Base-by-base conservation (phyloP, 2,113 vertebrate species). In the Monopterus albus region DNA sequence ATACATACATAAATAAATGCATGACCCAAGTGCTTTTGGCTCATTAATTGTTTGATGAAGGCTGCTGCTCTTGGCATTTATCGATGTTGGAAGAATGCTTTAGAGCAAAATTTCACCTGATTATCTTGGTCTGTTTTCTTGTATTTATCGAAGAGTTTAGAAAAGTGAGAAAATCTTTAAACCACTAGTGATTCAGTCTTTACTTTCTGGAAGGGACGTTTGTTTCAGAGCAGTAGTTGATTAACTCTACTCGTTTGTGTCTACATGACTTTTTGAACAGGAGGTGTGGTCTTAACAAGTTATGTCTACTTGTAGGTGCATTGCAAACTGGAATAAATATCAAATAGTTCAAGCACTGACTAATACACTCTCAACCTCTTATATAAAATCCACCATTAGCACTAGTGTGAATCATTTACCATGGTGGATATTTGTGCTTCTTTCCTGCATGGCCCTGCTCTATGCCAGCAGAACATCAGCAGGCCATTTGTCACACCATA, bases 401-500 rank as follows among this genome's bases (percentile, higher is more conserved):
- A 57, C 56, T 49, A 6, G 20, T n/a, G n/a, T n/a, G n/a, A n/a
- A n/a, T n/a, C n/a, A n/a, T n/a, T n/a, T n/a, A n/a, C n/a, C n/a
- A n/a, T n/a, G n/a, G n/a, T n/a, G n/a, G n/a, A n/a, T n/a, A n/a
- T 72, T 72, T 46, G 51, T 43, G 45, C 47, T 49, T 60, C 66
- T 25, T 50, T 52, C 28, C 77, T 66, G 47, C 59, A 0, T 33
- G 62, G 4, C 58, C 42, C 40, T 21, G 12, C 42, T 55, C 56
- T 26, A 11, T 83, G 82, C 84, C 82, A 76, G 68, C 63, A 57
- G 55, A 63, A 73, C 72, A 85, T 84, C 74, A 66, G 61, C 55
- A 58, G 55, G 83, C 86, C 73, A 85, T 88, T 88, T 79, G 76
- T 87, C 80, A 67, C 58, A 72, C 39, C 26, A 56, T 25, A 45